Evolutionary conservation across 2,797 vertebrate species (phyloP).

Genomic region (Xerus rutilus): DNA sequence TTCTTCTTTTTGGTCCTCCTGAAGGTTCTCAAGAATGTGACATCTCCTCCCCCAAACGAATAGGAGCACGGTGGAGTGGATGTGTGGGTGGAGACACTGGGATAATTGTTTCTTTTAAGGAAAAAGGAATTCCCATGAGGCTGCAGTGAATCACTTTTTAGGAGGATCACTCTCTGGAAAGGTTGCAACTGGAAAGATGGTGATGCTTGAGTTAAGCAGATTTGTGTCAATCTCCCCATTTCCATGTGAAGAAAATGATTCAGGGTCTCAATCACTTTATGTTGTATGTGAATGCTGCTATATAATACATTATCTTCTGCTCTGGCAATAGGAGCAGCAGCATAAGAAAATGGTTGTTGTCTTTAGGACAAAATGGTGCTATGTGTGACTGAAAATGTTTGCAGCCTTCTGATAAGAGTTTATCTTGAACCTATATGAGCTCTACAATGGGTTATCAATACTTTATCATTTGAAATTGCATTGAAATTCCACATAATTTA

Average conservation of each 20-base stretch:
- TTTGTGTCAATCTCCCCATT: background rate
- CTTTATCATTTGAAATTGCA: background rate
- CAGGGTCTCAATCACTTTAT: background rate
- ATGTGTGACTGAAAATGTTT: background rate
- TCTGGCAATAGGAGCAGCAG: background rate
- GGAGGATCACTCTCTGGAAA: background rate
- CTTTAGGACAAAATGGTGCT: background rate
- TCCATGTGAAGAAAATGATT: background rate
- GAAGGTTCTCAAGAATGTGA: background rate
- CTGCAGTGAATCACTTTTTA: background rate
- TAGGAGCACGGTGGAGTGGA: background rate
- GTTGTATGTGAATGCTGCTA: background rate
- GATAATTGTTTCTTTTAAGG: conserved; percentile 27
- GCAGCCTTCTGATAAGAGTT: background rate
- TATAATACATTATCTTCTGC: background rate
- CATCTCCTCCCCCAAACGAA: background rate
- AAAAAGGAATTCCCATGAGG: background rate
- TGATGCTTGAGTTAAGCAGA: background rate
- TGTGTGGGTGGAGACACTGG: background rate
- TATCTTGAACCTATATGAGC: background rate
- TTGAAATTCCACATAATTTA: background rate
- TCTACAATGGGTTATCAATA: background rate
- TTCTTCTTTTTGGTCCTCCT: background rate
- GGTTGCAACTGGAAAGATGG: background rate
- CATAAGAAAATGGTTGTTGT: background rate